These are phyloP conservation scores for Caloenas nicobarica DNA, from an alignment of 2,113 vertebrate genomes.

Conservation along the genomic window DNA sequence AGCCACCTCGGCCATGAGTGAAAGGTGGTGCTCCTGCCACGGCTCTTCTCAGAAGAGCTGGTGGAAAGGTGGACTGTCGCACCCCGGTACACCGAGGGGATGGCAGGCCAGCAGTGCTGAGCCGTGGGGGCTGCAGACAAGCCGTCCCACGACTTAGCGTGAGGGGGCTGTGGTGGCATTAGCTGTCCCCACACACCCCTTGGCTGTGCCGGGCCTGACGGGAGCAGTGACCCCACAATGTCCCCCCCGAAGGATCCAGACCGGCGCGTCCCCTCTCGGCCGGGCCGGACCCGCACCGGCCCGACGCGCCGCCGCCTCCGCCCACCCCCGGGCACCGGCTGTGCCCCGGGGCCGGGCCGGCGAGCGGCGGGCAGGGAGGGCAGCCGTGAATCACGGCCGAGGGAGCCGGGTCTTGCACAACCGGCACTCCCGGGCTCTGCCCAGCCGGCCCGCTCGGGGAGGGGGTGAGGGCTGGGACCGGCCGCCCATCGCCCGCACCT, in stretches of 20 bases:
- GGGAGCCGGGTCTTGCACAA: constrained; percentile 25
- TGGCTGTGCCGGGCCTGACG: not conserved
- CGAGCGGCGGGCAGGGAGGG: not conserved
- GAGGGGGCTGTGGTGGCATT: rapidly evolving
- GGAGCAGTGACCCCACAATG: not conserved
- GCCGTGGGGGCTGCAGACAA: not conserved
- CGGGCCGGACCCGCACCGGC: not conserved
- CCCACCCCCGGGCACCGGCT: constrained; percentile 1
- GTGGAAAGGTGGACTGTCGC: rapidly evolving
- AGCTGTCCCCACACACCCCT: not conserved
- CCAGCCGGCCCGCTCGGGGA: not conserved
- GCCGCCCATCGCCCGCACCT: not conserved
- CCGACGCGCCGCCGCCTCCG: not conserved
- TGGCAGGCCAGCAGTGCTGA: not conserved
- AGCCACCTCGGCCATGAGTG: not conserved
- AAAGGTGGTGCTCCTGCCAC: not conserved
- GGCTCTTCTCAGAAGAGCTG: not conserved
- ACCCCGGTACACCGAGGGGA: not conserved
- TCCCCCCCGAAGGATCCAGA: not conserved
- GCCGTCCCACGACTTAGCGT: not conserved
- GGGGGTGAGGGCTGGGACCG: not conserved
- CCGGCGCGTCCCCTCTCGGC: not conserved
- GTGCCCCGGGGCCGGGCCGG: not conserved
- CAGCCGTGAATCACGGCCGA: constrained; percentile 8
- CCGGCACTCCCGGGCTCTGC: not conserved